These are phyloP conservation scores for Ptiloglossa arizonensis DNA, from an alignment of 1,140 invertebrate genomes.

Conservation along the genomic window DNA sequence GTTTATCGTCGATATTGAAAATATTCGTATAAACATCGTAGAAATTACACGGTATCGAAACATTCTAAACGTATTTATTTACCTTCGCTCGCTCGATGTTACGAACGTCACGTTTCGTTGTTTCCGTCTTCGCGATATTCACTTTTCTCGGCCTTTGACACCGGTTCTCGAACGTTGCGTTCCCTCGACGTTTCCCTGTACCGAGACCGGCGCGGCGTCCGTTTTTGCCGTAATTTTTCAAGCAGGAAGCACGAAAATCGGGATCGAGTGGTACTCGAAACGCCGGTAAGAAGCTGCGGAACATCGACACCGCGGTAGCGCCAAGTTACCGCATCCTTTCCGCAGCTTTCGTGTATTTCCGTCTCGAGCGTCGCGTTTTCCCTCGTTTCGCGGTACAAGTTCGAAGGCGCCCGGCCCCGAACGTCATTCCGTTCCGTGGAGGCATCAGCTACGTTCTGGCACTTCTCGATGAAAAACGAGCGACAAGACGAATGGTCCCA, in stretches of 20 bases:
- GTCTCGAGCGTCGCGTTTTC: not conserved
- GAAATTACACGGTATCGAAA: no score
- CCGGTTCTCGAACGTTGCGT: not conserved
- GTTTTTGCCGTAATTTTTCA: constrained; percentile 23
- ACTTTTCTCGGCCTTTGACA: not conserved
- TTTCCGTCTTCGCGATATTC: not conserved
- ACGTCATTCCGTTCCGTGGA: constrained; percentile 22
- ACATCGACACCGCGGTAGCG: not conserved
- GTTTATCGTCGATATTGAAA: no score
- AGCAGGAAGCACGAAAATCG: not conserved
- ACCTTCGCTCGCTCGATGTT: no score
- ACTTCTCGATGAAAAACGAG: constrained; percentile 65
- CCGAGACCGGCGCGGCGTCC: not conserved
- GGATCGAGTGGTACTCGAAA: not conserved
- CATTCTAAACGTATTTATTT: no score
- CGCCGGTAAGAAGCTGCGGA: not conserved
- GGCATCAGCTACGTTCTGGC: constrained; percentile 32
- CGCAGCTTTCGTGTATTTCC: constrained; percentile 6
- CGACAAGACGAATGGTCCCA: constrained; percentile 71
- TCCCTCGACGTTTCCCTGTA: not conserved
- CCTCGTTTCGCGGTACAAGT: not conserved
- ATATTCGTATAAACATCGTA: no score
- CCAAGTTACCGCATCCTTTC: constrained; percentile 3
- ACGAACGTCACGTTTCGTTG: no score
- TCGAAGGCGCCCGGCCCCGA: constrained; percentile 33